Base-by-base conservation (phyloP, 2,888 invertebrate genomes). In the Acanthoscelides obtectus region DNA sequence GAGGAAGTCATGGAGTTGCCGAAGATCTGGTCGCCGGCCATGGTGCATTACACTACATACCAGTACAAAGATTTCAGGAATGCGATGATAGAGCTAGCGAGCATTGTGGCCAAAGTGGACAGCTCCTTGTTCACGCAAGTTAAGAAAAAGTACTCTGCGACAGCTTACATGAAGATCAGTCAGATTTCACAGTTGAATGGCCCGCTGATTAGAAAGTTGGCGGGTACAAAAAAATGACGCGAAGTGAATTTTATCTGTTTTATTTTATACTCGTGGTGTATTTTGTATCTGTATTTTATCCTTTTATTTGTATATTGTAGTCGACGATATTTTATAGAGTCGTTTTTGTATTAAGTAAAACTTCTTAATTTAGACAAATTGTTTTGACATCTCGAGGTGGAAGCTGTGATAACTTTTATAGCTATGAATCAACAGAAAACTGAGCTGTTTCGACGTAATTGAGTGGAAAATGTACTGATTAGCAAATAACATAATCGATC, bases 21-120 rank as follows among this genome's bases (percentile, higher is more conserved):
- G 81, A 74, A 85, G 85, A 76, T 90, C 64, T 96, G 96, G 97
- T 93, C 90, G 0, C 88, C 90, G 19, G 93, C 93, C 0, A 84
- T 98, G 72, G 86, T 86, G 6, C 90, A 91, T 84, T 95, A 96
- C 84, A 93, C 96, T 8, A 89, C 89, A 0, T 96, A 97, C 81
- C 85, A 87, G 0, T 88, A 92, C 20, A 84, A 89, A 0, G 89
- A 94, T 70, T 87, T 98, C 67, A 84, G 90, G 66, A 91, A 92
- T 0, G 88, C 93, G 22, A 89, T 94, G 20, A 86, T 87, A 67
- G 88, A 91, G 76, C 87, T 97, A 74, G 94, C 95, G 0, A 86
- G 86, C 71, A 85, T 94, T 71, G 89, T 96, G 5, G 81, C 88
- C 0, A 90, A 90, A 81, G 90, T 91, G n/a, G 90, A 92, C 19